Base-by-base conservation (phyloP, 1,140 invertebrate species). In the Drosophila willistoni region DNA sequence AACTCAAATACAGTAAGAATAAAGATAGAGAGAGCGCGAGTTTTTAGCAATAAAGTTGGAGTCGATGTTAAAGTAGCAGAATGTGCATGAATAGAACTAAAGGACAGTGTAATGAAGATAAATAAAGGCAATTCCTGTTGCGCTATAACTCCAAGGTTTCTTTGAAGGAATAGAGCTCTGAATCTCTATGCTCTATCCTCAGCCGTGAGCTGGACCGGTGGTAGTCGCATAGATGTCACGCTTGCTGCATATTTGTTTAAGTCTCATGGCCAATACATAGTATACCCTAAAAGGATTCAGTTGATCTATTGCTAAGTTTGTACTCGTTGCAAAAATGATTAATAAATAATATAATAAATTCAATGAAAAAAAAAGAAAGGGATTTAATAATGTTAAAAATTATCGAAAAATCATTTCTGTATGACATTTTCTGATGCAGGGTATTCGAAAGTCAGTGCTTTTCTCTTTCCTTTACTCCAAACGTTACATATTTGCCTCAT, bases 161-260 rank as follows among this genome's bases (percentile, higher is more conserved):
- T 1, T 19, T n/a, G 14, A 25, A 41, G 2, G n/a, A n/a, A n/a
- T 10, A 36, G 10, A 36, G 17, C 12, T 10, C 17, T 3, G 19
- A 9, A 7, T 12, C 7, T 13, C n/a, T n/a, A n/a, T n/a, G n/a
- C n/a, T n/a, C n/a, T n/a, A n/a, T n/a, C n/a, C n/a, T 3, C 25
- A 25, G 25, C 25, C 5, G 25, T 5, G 25, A 5, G 5, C 25
- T 25, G 25, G 25, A 25, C 25, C 25, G 3, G 22, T 22, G 29
- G 59, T 17, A 10, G 9, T 12, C 29, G 25, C 22, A 19, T 36
- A 22, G 57, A 29, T 61, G 64, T 71, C 79, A 81, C 73, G 70
- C 47, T 73, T 44, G n/a, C 66, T 77, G 64, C 70, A 82, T 83
- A 77, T 83, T 83, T 83, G 81, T 60, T 84, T 77, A 83, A 81